Base-by-base conservation (phyloP, 2,113 vertebrate species). In the Macrotus californicus region DNA sequence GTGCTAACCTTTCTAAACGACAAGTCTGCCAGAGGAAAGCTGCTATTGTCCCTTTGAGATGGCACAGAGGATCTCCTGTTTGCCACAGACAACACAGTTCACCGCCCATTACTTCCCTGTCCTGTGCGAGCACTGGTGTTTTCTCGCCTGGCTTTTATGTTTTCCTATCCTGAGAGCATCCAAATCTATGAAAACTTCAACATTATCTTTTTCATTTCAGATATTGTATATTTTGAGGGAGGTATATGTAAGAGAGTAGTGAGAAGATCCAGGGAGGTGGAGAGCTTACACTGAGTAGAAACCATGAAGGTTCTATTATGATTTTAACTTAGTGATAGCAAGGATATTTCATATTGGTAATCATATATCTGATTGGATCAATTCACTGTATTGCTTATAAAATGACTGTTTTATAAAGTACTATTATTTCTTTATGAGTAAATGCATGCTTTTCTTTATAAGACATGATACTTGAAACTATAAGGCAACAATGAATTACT, bases 271-370 rank as follows among this genome's bases (percentile, higher is more conserved):
- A 92, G 13, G 24, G 39, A 56, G 9, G 4, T 39, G 12, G 15
- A 77, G 12, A 14, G 50, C 46, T 59, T 88, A 61, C 77, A 46
- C 24, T 56, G 43, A 77, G 16, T 64, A 29, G 26, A 70, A 89
- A 77, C 19, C 39, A 72, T 15, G 75, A 91, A 87, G 16, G 18
- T 90, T 92, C 31, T 87, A 15, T 66, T 84, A 56, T 83, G 5
- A 91, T 87, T 89, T 84, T 69, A 80, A 90, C 39, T 93, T 94
- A 84, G 18, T 89, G 94, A 79, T 79, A 24, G 61, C 64, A 54
- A 69, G 87, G 52, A 70, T 85, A 85, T 54, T 94, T 95, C 8
- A 76, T 61, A 41, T 24, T 80, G 16, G 48, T 81, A 87, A 81
- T 29, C 39, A 14, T 1, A 13, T 6, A 89, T 77, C 89, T 95